phyloP scores from a whole-genome alignment of 2,113 vertebrate species.

The Alexandromys fortis region DNA sequence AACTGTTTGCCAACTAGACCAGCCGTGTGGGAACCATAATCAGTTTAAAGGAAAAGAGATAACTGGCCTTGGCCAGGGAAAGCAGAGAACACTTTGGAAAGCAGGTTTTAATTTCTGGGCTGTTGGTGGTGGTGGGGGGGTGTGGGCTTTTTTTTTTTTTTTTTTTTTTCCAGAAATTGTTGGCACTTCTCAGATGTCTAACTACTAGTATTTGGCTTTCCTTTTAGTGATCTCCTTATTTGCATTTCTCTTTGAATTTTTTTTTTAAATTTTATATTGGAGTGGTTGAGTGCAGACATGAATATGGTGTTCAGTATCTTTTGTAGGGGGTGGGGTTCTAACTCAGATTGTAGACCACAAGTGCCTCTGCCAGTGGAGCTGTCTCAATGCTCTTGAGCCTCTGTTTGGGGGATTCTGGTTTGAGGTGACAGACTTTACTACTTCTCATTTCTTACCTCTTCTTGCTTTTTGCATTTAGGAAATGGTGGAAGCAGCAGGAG shows the following conservation, averaged over 20 bases:
- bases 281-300: neutral
- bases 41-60: neutral
- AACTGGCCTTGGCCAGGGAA: neutral
- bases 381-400: neutral
- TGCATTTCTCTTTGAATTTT: neutral
- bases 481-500: slow-evolving; percentile 99
- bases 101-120: slow-evolving; percentile 4
- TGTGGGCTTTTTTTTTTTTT: neutral
- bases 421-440: neutral
- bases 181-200: neutral
- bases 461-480: slow-evolving; percentile 86
- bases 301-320: neutral
- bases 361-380: neutral
- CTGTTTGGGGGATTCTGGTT: neutral
- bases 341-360: neutral
- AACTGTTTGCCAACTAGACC: neutral
- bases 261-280: neutral
- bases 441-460: neutral
- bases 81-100: neutral
- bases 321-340: neutral
- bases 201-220: neutral
- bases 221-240: neutral
- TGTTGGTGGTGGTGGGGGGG: no score
- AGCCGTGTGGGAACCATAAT: neutral
- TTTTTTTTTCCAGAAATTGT: neutral